Evolutionary conservation across 2,888 invertebrate genomes (phyloP), one percentile per base, ranked within the genome.

Genomic region (Diploptera punctata): DNA sequence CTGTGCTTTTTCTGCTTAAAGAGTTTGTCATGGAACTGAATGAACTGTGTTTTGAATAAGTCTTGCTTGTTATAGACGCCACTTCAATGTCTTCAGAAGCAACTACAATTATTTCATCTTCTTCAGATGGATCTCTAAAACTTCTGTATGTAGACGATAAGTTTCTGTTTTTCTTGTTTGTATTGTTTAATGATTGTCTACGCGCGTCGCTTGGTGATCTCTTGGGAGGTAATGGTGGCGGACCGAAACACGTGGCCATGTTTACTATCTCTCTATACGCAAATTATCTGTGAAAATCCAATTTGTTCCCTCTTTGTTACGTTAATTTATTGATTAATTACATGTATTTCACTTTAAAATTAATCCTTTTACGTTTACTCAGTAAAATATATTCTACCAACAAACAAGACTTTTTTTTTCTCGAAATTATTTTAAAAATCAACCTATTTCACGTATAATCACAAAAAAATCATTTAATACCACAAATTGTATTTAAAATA

Each of bases 181-280:
- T 29, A 9, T 21, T 26, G 10, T 67, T 31, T 16, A 43, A 54
- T n/a, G 61, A 44, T 44, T 38, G 60, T 16, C n/a, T 43, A 38
- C 67, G 67, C 31, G 52, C 67, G 19, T 38, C 24, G 19, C 61
- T 24, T 10, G 29, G 19, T 24, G 43, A 18, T 44, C 44, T 18
- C 65, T 85, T 87, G 9, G 87, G 87, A 19, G 87, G 88, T 74
- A 88, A 80, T 16, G 87, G 87, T 60, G 87, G 87, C 57, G 87
- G 87, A 3, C 87, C 87, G 78, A 87, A 84, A 78, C 87, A 87
- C 76, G 87, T 86, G 75, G 87, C 85, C 87, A 87, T 87, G 33
- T 33, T 33, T 33, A 10, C 10, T 33, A 7, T 33, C n/a, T n/a
- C n/a, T n/a, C n/a, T n/a, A n/a, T n/a, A n/a, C n/a, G n/a, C n/a